Evolutionary conservation across 1,140 invertebrate species (phyloP).

Genomic region (Caenorhabditis remanei): DNA sequence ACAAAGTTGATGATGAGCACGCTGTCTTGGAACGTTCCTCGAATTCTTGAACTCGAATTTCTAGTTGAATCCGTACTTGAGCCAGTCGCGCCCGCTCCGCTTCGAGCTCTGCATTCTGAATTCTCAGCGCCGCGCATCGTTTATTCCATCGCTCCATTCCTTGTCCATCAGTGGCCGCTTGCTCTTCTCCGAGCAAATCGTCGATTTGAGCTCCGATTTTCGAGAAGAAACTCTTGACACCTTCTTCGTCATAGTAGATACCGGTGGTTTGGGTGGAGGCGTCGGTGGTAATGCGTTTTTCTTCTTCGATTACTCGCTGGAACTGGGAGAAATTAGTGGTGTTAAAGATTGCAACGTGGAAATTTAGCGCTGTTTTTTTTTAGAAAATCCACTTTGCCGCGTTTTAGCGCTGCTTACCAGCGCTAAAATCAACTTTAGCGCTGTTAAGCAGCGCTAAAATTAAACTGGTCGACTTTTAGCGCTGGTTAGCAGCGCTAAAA

Average conservation of each 20-base stretch:
- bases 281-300: background rate
- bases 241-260: background rate
- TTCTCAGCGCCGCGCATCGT: constrained; percentile 44
- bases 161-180: constrained; percentile 10
- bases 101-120: constrained; percentile 63
- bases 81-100: constrained; percentile 62
- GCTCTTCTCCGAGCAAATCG: constrained; percentile 54
- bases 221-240: constrained; percentile 29
- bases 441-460: too few relatives aligned
- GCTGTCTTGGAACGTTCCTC: constrained; percentile 49
- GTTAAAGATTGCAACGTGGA: too few relatives aligned
- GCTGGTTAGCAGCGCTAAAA: too few relatives aligned
- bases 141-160: constrained; percentile 55
- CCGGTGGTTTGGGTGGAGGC: background rate
- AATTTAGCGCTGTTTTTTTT: too few relatives aligned
- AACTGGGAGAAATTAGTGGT: background rate
- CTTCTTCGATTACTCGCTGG: constrained; percentile 33
- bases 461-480: too few relatives aligned
- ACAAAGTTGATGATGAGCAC: constrained; percentile 15
- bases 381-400: too few relatives aligned
- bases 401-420: too few relatives aligned
- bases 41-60: constrained; percentile 64
- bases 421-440: background rate
- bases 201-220: constrained; percentile 57
- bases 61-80: constrained; percentile 65